Base-by-base conservation (phyloP, 2,888 invertebrate species). In the Megaustenia siamemsis region DNA sequence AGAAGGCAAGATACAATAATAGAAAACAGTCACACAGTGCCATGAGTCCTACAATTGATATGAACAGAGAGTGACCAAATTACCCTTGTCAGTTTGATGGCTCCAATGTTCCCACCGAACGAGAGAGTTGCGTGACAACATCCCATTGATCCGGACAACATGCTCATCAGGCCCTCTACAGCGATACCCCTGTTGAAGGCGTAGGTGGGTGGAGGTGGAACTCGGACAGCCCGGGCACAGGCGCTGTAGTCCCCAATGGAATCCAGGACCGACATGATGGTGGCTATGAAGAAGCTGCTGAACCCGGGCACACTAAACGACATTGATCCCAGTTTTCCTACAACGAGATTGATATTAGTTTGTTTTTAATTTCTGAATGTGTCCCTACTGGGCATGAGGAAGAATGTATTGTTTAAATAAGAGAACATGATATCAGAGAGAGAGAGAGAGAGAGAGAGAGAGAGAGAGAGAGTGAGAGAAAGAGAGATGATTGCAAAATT, bases 71-170 rank as follows among this genome's bases (percentile, higher is more conserved):
- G n/a, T n/a, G 6, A 45, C 45, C n/a, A n/a, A 40, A 32, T 87
- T 89, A 97, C 97, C 95, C 96, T 96, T 3, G 97, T 97, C 1
- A 97, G 96, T 66, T 97, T 97, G 88, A 98, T 97, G 3, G 97
- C 97, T 0, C 97, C 98, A 68, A 98, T 97, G 93, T 97, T 98
- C 92, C 97, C 97, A 45, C 97, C 97, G 91, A 97, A 97, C 0
- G 97, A 97, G 90, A 97, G 97, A 79, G 97, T 97, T 0, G 97
- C 97, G 91, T 97, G 97, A 1, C 97, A 97, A 68, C 96, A 96
- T 21, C 97, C 97, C 96, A 97, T 96, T 8, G 97, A 95, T 0
- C 97, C 97, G 0, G 97, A 96, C 60, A 97, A 94, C 85, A 97
- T 95, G 0, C 97, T 97, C 68, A 97, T 97, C 0, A 97, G 93